Evolutionary conservation across 2,797 vertebrate species (phyloP), one percentile per base, ranked within the genome.

Genomic region (Peromyscus nudipes): DNA sequence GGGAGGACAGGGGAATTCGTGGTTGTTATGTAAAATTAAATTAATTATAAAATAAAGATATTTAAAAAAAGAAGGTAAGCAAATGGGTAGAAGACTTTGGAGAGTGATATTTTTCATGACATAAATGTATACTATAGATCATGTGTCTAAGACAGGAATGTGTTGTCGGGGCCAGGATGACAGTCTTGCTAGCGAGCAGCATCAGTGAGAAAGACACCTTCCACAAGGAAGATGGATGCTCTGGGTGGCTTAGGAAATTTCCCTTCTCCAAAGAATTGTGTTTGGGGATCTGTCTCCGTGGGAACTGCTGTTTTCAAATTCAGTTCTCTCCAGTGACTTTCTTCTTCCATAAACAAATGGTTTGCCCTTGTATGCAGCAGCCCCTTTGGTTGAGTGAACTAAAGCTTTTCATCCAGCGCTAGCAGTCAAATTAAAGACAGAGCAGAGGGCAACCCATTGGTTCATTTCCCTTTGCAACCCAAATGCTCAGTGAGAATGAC

Each of bases 91-190:
- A 96, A 85, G 82, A 91, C 91, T 93, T 75, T 69, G 60, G 79
- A 40, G 71, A 49, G 37, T 77, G 37, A 86, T 57, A 25, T 79
- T 87, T 96, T 96, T 92, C 64, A 21, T 25, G 43, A 73, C 62
- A 29, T 77, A 40, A 64, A 69, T 52, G 25, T 73, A 1, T 81
- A 40, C 31, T 52, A 62, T 89, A 88, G 92, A 92, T 79, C 55
- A 57, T 64, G 76, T 46, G n/a, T 77, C 79, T 27, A 88, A 87
- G 81, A 84, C 80, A 93, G 40, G 19, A 73, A 83, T 34, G 27
- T 31, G 55, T 62, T 12, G 19, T 91, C 17, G 52, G 76, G 34
- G 34, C 34, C 12, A n/a, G 19, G 1, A 40, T 55, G 52, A 46
- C 31, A 25, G 4, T 55, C 82, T 97, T 10, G 40, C 12, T 83